Evolutionary conservation across 2,888 invertebrate species (phyloP).

Genomic region (Agonum fuliginosum): DNA sequence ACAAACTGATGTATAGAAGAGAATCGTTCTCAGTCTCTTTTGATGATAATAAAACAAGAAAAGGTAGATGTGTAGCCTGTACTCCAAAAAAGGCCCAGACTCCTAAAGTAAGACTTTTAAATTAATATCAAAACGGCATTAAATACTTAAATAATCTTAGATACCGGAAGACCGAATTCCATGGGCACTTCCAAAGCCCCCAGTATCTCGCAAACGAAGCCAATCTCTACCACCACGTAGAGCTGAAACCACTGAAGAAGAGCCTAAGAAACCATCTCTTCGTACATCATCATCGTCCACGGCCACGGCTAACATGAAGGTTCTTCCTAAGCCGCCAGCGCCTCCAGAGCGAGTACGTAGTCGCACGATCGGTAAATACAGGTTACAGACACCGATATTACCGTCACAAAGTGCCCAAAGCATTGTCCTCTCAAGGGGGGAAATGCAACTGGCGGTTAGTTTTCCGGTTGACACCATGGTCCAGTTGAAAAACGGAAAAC

Average conservation of each 20-base stretch:
- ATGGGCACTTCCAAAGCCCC: slow-evolving; percentile 70
- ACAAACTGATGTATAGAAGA: slow-evolving; percentile 29
- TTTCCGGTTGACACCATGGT: slow-evolving; percentile 71
- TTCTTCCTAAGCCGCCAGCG: not conserved
- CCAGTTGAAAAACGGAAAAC: slow-evolving; percentile 67
- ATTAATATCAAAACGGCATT: slow-evolving; percentile 44
- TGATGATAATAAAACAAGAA: slow-evolving; percentile 63
- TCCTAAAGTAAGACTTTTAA: slow-evolving; percentile 37
- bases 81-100: slow-evolving; percentile 63
- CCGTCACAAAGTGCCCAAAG: slow-evolving; percentile 65
- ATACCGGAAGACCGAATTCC: slow-evolving; percentile 71
- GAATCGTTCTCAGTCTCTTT: slow-evolving; percentile 32
- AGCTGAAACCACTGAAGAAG: slow-evolving; percentile 56
- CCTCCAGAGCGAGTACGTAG: slow-evolving; percentile 15
- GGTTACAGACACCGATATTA: not conserved
- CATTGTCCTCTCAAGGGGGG: slow-evolving; percentile 69
- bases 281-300: slow-evolving; percentile 13
- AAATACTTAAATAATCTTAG: slow-evolving; percentile 61
- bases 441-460: slow-evolving; percentile 69
- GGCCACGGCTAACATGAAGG: not conserved
- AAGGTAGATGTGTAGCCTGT: slow-evolving; percentile 68
- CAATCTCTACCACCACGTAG: slow-evolving; percentile 67
- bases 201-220: slow-evolving; percentile 65
- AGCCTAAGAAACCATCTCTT: not conserved
- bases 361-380: not conserved